Evolutionary conservation across 2,113 vertebrate genomes (phyloP).

Genomic region (Sciurus niger): DNA sequence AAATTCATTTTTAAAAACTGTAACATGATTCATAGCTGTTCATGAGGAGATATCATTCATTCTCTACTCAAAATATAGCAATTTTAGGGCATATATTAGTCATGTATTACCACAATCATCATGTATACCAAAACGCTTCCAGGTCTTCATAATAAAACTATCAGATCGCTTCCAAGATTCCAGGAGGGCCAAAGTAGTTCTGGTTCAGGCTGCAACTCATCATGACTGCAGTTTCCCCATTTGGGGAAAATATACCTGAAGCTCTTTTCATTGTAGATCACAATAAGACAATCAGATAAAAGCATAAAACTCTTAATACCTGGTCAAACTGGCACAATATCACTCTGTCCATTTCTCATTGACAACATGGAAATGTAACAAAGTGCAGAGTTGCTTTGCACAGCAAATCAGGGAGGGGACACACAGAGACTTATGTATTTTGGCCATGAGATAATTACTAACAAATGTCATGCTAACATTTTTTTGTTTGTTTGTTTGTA

Average conservation of each 20-base stretch:
- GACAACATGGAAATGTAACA: background rate
- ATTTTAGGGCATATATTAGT: background rate
- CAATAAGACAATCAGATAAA: background rate
- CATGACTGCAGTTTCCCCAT: background rate
- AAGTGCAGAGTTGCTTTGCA: background rate
- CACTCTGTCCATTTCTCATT: background rate
- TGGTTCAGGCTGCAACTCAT: background rate
- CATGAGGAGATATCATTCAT: background rate
- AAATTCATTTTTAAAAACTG: background rate
- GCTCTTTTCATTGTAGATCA: background rate
- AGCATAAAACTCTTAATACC: background rate
- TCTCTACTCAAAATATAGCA: background rate
- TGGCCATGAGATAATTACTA: background rate
- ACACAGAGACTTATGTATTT: rapidly evolving
- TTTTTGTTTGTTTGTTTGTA: background rate
- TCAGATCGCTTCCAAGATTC: background rate
- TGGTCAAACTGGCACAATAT: background rate
- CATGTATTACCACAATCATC: background rate
- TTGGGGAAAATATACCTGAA: background rate
- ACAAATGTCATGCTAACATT: background rate
- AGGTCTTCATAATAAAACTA: background rate
- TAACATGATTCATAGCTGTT: background rate
- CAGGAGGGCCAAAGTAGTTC: rapidly evolving
- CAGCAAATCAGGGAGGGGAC: background rate
- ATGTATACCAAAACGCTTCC: background rate